Percentiles rank a stretch among this genome's conserved stretches.
Conservation (phyloP, 2,797 vertebrate genomes). For the Coracias cyanogaster region DNA sequence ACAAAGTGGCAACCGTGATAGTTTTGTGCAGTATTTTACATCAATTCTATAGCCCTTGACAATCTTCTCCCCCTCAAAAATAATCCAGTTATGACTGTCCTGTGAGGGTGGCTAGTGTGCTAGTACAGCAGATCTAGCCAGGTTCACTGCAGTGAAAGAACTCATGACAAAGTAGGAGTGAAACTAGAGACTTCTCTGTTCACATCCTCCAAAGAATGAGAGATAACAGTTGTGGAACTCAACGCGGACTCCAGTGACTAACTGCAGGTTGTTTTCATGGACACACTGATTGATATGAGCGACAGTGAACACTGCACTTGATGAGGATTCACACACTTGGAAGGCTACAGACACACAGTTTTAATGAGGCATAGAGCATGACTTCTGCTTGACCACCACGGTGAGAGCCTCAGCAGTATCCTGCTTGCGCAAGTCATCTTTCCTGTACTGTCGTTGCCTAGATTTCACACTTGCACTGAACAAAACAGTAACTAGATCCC, state of each 20-base stretch:
- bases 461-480: background rate
- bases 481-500: background rate
- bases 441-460: background rate
- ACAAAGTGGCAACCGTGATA: background rate
- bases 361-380: background rate
- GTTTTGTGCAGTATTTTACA: background rate
- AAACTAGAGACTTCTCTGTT: background rate
- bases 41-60: background rate
- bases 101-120: background rate
- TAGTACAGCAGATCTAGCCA: background rate
- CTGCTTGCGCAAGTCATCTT: background rate
- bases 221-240: background rate
- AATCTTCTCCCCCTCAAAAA: background rate
- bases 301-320: background rate
- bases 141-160: background rate
- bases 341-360: slow-evolving; percentile 1
- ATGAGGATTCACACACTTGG: slow-evolving; percentile 13
- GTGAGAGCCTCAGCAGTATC: background rate
- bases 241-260: accelerated
- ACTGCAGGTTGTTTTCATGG: background rate
- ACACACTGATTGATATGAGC: background rate
- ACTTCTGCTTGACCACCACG: background rate
- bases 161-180: background rate
- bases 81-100: accelerated
- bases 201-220: accelerated